Base-by-base conservation (phyloP, 2,888 invertebrate genomes). In the Diarsia rubi region DNA sequence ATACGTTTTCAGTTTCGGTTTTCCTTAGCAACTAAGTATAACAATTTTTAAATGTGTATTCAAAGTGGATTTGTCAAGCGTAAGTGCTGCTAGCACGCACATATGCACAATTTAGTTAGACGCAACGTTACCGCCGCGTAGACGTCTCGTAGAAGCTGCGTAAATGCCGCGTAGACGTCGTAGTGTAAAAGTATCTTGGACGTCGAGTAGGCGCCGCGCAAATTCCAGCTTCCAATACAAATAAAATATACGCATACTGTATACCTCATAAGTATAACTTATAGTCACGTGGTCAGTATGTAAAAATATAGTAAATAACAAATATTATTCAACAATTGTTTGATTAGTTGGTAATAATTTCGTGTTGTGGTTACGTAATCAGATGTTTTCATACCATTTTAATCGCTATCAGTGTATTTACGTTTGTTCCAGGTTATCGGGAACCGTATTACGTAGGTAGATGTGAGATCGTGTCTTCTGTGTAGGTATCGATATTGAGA, bases 381-480 rank as follows among this genome's bases (percentile, higher is more conserved):
- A 82, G 73, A 78, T 89, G 88, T 90, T 90, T 90, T 86, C 78
- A 79, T 77, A 82, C 78, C 79, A 79, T 82, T 85, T 86, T 79
- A 78, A 79, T 79, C 81, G 73, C 79, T 90, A 90, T 90, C 89
- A 80, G 79, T 80, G 67, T 85, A 81, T 90, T 86, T 80, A 76
- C 88, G 88, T 91, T 89, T 87, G 88, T 88, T 87, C 73, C 91
- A 91, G 92, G 91, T 93, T 93, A 93, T 93, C 91, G 68, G 60
- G 63, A 70, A 68, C 75, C 69, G 81, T 82, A 69, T 86, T 83
- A 77, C 83, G 81, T 79, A 83, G 73, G 80, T 79, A 84, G 73
- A 81, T 85, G 81, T 47, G 21, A 63, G 81, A 78, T 80, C 79
- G 67, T 71, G 45, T 66, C 14, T 65, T 67, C 37, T 27, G 1